A percentile compares a stretch with the other conserved stretches of the same genome.
phyloP scores from a whole-genome alignment of 1,140 invertebrate genomes.

The Drosophila arawakana region DNA sequence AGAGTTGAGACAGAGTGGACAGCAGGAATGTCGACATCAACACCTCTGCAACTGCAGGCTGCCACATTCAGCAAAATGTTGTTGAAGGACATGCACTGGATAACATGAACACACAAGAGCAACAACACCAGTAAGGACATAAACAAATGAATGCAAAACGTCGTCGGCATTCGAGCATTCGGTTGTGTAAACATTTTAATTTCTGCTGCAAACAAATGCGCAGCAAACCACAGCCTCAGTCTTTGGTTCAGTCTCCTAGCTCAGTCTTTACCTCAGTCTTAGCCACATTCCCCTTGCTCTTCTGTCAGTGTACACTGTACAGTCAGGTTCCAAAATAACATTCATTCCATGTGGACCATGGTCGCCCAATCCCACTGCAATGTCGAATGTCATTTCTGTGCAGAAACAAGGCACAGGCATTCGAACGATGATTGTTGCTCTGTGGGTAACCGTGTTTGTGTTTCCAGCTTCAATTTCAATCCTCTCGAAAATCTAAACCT shows the following conservation, averaged over 20 bases:
- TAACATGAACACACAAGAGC: constrained; percentile 38
- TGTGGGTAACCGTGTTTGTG: constrained; percentile 40
- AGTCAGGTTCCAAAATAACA: constrained; percentile 41
- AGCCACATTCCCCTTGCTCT: not conserved
- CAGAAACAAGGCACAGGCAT: constrained; percentile 37
- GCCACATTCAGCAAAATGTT: constrained; percentile 36
- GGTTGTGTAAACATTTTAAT: constrained; percentile 83
- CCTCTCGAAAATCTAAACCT: constrained; percentile 49
- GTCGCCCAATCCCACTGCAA: constrained; percentile 62
- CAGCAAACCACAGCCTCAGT: constrained; percentile 64
- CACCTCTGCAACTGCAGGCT: constrained; percentile 31
- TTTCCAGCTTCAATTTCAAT: constrained; percentile 28
- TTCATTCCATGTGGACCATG: constrained; percentile 68
- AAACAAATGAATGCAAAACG: constrained; percentile 72
- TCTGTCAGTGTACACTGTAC: constrained; percentile 9
- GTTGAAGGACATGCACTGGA: constrained; percentile 52
- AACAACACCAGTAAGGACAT: constrained; percentile 36
- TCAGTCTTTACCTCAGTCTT: not conserved
- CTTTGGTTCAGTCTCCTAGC: constrained; percentile 19
- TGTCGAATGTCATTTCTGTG: constrained; percentile 17
- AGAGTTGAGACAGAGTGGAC: constrained; percentile 7
- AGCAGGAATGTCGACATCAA: constrained; percentile 23
- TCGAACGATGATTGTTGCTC: constrained; percentile 42
- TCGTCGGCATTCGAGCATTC: constrained; percentile 71
- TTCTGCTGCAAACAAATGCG: constrained; percentile 76